Evolutionary conservation across 2,113 vertebrate species (phyloP).

Genomic region (Oncorhynchus gorbuscha): DNA sequence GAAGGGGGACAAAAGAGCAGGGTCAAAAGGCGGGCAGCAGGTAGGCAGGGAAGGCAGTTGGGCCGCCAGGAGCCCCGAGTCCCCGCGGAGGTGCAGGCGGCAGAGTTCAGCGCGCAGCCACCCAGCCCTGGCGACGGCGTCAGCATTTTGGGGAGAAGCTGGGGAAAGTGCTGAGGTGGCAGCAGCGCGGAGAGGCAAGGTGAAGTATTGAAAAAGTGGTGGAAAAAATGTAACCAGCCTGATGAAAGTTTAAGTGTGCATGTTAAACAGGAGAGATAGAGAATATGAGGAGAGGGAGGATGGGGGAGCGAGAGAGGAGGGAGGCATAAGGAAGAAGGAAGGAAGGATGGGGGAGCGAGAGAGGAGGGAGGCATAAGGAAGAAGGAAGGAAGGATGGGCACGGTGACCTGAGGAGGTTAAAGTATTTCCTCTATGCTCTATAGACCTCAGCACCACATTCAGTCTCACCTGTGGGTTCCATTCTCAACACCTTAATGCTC

Average conservation of each 20-base stretch:
- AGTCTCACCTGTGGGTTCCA: neutral
- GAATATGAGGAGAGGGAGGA: slow-evolving; percentile 1
- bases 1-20: slow-evolving; percentile 39
- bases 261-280: slow-evolving; percentile 50
- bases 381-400: neutral
- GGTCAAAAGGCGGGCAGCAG: slow-evolving; percentile 35
- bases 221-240: slow-evolving; percentile 50
- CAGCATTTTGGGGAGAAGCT: slow-evolving; percentile 55
- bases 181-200: slow-evolving; percentile 36
- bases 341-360: neutral
- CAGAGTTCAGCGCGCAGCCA: slow-evolving; percentile 41
- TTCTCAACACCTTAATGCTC: slow-evolving; percentile 20
- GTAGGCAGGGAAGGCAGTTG: slow-evolving; percentile 40
- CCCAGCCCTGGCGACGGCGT: slow-evolving; percentile 9
- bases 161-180: slow-evolving; percentile 58
- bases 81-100: slow-evolving; percentile 34
- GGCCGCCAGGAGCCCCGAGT: slow-evolving; percentile 32
- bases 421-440: too few relatives aligned
- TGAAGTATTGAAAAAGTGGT: slow-evolving; percentile 52
- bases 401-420: too few relatives aligned
- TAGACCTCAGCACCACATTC: neutral
- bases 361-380: neutral
- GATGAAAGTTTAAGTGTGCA: slow-evolving; percentile 67
- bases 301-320: neutral
- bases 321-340: too few relatives aligned